A percentile compares a stretch with the other conserved stretches of the same genome.
Conservation (phyloP, 2,797 vertebrate genomes). For the Chloroceryle amazona region DNA sequence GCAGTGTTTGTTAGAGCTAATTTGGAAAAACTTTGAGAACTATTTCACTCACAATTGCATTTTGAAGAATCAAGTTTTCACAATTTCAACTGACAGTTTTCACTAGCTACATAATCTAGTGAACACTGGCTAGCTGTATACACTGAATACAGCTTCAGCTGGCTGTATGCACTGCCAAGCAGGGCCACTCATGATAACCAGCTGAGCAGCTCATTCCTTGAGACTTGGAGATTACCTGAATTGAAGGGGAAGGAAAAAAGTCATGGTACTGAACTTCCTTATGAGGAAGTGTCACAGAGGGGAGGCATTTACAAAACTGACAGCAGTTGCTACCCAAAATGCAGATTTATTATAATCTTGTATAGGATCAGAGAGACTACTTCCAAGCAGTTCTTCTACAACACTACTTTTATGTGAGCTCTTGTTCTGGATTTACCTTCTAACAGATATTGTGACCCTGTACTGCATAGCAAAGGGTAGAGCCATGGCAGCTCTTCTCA, state of each 20-base stretch:
- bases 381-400: neutral
- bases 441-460: accelerated
- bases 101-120: no score
- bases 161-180: neutral
- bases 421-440: neutral
- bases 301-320: neutral
- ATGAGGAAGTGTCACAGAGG: neutral
- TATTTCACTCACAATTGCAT: neutral
- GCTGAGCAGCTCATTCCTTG: neutral
- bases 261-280: neutral
- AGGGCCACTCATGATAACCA: no score
- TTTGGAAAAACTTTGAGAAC: neutral
- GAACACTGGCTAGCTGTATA: no score
- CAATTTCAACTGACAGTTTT: neutral
- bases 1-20: neutral
- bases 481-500: neutral
- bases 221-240: neutral
- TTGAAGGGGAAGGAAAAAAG: neutral
- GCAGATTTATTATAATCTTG: neutral
- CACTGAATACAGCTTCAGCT: no score
- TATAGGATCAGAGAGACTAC: neutral
- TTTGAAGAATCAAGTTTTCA: neutral
- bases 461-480: neutral
- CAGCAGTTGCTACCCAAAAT: neutral
- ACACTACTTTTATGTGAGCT: neutral